Evolutionary conservation across 2,797 vertebrate species (phyloP).

Genomic region (Chelmon rostratus): DNA sequence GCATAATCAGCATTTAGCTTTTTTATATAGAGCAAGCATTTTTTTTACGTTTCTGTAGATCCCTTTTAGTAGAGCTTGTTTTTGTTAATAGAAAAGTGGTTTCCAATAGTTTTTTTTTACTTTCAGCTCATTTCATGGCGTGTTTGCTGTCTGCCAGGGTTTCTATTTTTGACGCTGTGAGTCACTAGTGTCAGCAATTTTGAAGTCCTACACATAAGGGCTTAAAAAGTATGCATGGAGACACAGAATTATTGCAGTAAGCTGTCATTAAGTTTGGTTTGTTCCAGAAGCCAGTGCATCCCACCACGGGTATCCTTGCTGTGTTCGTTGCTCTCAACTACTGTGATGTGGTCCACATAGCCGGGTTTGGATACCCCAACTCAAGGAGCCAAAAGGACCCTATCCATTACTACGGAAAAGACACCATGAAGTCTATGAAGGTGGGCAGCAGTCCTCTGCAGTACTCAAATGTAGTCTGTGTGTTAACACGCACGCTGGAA

Average conservation of each 20-base stretch:
- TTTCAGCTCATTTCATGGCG: not conserved
- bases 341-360: slow-evolving; percentile 93
- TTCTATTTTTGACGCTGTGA: not conserved
- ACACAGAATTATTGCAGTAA: not conserved
- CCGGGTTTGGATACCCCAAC: slow-evolving; percentile 94
- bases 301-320: slow-evolving; percentile 92
- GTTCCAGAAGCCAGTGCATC: slow-evolving; percentile 86
- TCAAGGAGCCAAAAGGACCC: slow-evolving; percentile 84
- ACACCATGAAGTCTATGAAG: slow-evolving; percentile 93
- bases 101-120: too few relatives aligned
- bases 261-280: slow-evolving; percentile 19
- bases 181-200: not conserved
- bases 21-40: too few relatives aligned
- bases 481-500: not conserved
- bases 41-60: too few relatives aligned
- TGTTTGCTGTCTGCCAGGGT: not conserved
- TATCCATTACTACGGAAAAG: slow-evolving; percentile 93
- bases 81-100: not conserved
- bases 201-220: not conserved
- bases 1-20: not conserved
- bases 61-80: not conserved
- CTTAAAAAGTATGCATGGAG: not conserved
- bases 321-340: slow-evolving; percentile 95
- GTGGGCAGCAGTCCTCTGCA: slow-evolving; percentile 74
- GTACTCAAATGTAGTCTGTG: not conserved